Base-by-base conservation (phyloP, 1,140 invertebrate species). In the Bombus breviceps region DNA sequence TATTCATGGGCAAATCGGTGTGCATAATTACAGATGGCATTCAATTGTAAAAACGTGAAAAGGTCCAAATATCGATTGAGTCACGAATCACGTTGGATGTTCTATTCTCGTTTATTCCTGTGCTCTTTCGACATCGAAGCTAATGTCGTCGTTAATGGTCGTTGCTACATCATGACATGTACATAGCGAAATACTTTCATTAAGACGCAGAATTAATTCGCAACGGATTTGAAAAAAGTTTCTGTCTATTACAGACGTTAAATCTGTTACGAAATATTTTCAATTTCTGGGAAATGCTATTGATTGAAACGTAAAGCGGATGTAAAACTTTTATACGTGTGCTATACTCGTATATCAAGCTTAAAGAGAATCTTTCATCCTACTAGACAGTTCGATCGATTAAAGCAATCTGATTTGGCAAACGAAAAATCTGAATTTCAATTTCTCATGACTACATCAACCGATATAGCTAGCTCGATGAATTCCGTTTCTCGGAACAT, bases 81-180 rank as follows among this genome's bases (percentile, higher is more conserved):
- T 90, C 88, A 89, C 83, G 80, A 68, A 47, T 79, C 69, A 71
- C 34, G 78, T 78, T 74, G 34, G 62, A 84, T 62, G 75, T 37
- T 59, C 83, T 18, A 85, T 69, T 32, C 47, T 72, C 57, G 41
- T 64, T 37, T 25, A 34, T 59, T 53, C 28, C 39, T 34, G 5
- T 3, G 37, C 28, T 86, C 79, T 86, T 86, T 72, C 79, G 18
- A 86, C 66, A 83, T 73, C 28, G n/a, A 25, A 32, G 22, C 59
- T 39, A 59, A 53, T 3, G 43, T 64, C 71, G 10, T n/a, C 64
- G 39, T 69, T 43, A 64, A 85, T 28, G 72, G 68, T 22, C 47
- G 18, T 53, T 53, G 47, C 5, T 85, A n/a, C 32, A 34, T 18
- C 41, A 22, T 81, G 78, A 62, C 18, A 53, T 53, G 47, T 8